These are phyloP conservation scores for Drosophila helvetica DNA, from an alignment of 2,888 invertebrate species.

Conservation along the genomic window DNA sequence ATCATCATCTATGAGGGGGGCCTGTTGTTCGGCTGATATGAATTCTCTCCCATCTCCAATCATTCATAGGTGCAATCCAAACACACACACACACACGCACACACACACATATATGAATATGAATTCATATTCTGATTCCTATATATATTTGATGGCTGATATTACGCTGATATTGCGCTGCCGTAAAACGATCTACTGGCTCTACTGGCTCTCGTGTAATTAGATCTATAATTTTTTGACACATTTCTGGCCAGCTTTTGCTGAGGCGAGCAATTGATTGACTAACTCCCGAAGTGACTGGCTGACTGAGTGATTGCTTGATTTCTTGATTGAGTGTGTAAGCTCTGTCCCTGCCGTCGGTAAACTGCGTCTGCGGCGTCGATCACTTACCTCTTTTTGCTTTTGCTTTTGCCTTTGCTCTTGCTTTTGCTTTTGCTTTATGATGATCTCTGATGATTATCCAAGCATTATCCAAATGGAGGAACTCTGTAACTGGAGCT, in stretches of 20 bases:
- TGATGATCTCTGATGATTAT: conserved; percentile 57
- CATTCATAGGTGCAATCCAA: conserved; percentile 43
- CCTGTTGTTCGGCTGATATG: conserved; percentile 45
- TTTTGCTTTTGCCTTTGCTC: conserved; percentile 36
- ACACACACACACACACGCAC: background rate
- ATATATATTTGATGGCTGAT: conserved; percentile 24
- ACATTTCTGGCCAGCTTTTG: background rate
- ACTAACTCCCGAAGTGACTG: background rate
- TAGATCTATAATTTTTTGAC: conserved; percentile 16
- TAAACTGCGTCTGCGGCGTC: conserved; percentile 52
- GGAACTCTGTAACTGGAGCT: conserved; percentile 11
- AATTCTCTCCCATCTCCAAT: conserved; percentile 38
- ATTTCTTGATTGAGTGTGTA: background rate
- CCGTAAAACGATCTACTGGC: conserved; percentile 15
- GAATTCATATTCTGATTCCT: conserved; percentile 6
- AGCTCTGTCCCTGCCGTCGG: conserved; percentile 25
- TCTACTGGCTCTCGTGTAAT: too few species aligned
- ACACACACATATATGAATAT: background rate
- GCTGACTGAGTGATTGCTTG: background rate
- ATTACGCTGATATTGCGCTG: conserved; percentile 36
- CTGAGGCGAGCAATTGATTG: background rate
- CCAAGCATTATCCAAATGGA: conserved; percentile 73
- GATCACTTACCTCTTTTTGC: conserved; percentile 31
- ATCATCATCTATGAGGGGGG: conserved; percentile 39
- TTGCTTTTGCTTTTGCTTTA: conserved; percentile 37